Evolutionary conservation across 1,140 invertebrate species (phyloP), one percentile per base, ranked within the genome.

Genomic region (Aphis gossypii): DNA sequence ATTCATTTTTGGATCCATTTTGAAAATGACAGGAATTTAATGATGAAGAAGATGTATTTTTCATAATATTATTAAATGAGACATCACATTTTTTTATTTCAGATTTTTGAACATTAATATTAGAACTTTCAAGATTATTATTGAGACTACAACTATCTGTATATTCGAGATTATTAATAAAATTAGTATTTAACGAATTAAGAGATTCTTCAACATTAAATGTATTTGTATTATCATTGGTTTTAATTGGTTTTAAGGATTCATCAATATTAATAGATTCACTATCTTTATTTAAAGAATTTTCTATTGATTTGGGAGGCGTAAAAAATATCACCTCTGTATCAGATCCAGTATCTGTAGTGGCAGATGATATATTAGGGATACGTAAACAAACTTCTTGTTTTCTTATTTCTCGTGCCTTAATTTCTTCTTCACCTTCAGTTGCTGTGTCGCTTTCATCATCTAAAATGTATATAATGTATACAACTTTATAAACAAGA

Each of bases 391-490:
- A 96, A 30, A 97, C 96, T 95, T 97, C 97, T 95, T 97, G 96
- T 94, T 96, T 96, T 30, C 97, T 95, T 56, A 97, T 95, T 94
- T 97, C 97, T 8, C 97, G 95, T 5, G 96, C 96, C 54, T 96
- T 96, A 30, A 96, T 96, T 90, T 97, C 97, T 90, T 96, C 96
- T 95, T 97, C 97, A 20, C 97, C 97, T 95, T 97, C 97, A 2
- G 97, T 97, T 41, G 97, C 97, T 23, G 97, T 97, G 90, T 97
- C 96, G 95, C 96, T 97, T 94, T 97, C 97, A 94, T 97, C 96
- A 94, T 97, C 97, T 97, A 94, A 94, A 94, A 83, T 51, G 51
- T 41, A 94, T 87, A 25, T 76, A 76, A 76, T 44, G 25, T 38
- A 51, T 94, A 94, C 94, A 95, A 96, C 9, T 23, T 44, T 44